These are phyloP conservation scores for Zeus faber DNA, from an alignment of 2,113 vertebrate species.

Conservation along the genomic window DNA sequence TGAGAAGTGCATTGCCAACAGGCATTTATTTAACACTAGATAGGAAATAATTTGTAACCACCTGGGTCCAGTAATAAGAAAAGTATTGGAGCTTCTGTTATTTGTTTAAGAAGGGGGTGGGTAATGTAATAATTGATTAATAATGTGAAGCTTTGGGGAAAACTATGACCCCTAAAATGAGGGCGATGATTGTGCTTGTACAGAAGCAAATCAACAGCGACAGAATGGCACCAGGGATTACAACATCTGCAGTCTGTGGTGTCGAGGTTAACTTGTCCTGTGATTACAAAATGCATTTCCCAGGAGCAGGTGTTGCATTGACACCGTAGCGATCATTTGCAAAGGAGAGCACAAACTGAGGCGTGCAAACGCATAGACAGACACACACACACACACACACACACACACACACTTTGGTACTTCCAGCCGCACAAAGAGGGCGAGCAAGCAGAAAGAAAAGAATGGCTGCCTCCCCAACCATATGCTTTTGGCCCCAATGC, in stretches of 20 bases:
- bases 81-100: constrained; percentile 36
- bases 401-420: constrained; percentile 14
- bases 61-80: constrained; percentile 45
- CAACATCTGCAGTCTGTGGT: constrained; percentile 70
- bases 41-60: constrained; percentile 24
- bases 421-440: constrained; percentile 34
- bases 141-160: constrained; percentile 66
- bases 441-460: constrained; percentile 37
- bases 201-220: constrained; percentile 62
- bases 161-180: constrained; percentile 68
- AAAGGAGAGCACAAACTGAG: constrained; percentile 28
- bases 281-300: constrained; percentile 67
- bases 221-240: constrained; percentile 64
- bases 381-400: constrained; percentile 11
- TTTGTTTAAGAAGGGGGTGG: constrained; percentile 40
- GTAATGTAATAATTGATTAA: constrained; percentile 64
- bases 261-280: constrained; percentile 73
- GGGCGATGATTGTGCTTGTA: constrained; percentile 52
- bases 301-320: constrained; percentile 70
- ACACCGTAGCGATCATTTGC: constrained; percentile 54
- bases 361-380: neutral
- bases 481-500: constrained; percentile 54
- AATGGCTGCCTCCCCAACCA: constrained; percentile 47
- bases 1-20: constrained; percentile 13
- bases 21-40: constrained; percentile 12